Evolutionary conservation across 2,888 invertebrate species (phyloP), one percentile per base, ranked within the genome.

Genomic region (Glaucopsyche alexis): DNA sequence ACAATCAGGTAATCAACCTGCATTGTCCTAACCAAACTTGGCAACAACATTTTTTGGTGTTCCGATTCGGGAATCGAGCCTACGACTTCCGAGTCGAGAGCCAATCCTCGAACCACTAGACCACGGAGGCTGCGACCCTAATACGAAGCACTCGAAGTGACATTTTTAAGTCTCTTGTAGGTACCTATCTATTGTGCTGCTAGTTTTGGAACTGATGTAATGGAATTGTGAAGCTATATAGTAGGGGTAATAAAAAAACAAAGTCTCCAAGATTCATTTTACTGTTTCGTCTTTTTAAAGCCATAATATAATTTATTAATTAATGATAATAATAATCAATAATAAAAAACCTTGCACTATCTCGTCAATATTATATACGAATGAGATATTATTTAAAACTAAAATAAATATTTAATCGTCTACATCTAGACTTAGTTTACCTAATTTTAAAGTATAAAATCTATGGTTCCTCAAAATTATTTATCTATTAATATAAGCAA

Each of bases 371-470:
- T 60, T 60, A 38, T 14, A 60, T 60, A 60, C 14, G 60, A 60
- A 60, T 60, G 19, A 60, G 60, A 60, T 60, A 60, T 29, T 13
- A 60, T 60, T 60, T 60, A 60, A 60, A 60, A 60, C 29, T 60
- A 60, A 60, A 19, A 7, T 29, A 11, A 8, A 29, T 60, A 29
- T 60, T 38, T 29, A 60, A 13, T 29, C 29, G 29, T 60, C 60
- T 29, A 29, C 29, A 60, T 38, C 60, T 60, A 60, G 14, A 6
- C 29, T 13, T 60, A 60, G 29, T 38, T 60, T 60, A 0, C 60
- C 60, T 29, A 60, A 29, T 60, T 60, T 29, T 38, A 60, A 60
- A 60, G 60, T 60, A 60, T 60, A 60, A 60, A 60, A 60, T 60
- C 60, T 60, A 60, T 60, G 29, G 60, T 60, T 60, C 29, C 7